Base-by-base conservation (phyloP, 2,888 invertebrate species). In the Chrysina gloriosa region DNA sequence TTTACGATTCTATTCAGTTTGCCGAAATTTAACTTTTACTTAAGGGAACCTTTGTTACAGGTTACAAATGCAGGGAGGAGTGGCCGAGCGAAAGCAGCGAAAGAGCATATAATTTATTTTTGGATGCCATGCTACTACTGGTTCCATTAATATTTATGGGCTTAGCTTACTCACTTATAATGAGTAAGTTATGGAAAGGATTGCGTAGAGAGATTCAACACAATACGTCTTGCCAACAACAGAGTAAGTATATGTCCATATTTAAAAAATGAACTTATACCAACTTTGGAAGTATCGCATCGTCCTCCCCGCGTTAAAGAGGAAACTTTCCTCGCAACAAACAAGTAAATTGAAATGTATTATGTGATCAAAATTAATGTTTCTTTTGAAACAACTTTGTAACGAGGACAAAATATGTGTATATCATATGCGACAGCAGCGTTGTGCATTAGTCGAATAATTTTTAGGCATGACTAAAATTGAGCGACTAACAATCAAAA, bases 111-210 rank as follows among this genome's bases (percentile, higher is more conserved):
- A 92, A 90, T 79, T 82, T 93, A 2, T 88, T 90, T 56, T 81
- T 94, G 77, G 92, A 92, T 74, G 86, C 87, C 1, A 86, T 89
- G 3, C 84, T 95, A 0, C 86, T 95, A 5, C 83, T 94, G 25
- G 81, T 93, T 3, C 95, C 95, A 0, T 85, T 94, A 75, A 83
- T 91, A 75, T 87, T 93, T 68, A 93, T 95, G 92, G 88, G 87
- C 1, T 83, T 90, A 67, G 92, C 92, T 0, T 93, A 93, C 78
- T 89, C 86, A 9, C 84, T 91, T 70, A 92, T 92, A 65, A 89
- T 89, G 65, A 87, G 85, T 66, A 90, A 90, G 76, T 84, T 91
- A 0, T 90, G 90, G 89, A 86, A 89, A 23, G 90, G 90, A 0
- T 85, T 90, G 81, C 81, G 85, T 64, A 85, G 88, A 45, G 90